Evolutionary conservation across 1,140 invertebrate species (phyloP).

Genomic region (Heliconius melpomene): DNA sequence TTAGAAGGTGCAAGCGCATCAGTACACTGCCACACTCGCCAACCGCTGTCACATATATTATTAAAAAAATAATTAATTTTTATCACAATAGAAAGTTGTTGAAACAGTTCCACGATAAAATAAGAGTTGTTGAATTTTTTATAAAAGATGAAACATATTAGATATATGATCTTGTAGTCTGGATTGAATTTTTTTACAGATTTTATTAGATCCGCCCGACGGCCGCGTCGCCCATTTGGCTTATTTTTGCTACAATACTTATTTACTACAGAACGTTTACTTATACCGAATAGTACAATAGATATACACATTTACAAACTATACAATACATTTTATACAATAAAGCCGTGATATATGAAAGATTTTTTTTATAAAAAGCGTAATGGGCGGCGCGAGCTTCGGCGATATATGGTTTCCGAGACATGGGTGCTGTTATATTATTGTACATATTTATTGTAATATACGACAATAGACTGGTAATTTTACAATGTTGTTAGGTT

Average conservation of each 20-base stretch:
- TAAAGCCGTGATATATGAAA: conserved; percentile 71
- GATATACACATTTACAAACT: conserved; percentile 74
- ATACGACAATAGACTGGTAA: conserved; percentile 80
- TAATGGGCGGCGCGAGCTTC: conserved; percentile 58
- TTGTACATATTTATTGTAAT: conserved; percentile 80
- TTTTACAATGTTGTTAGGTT: conserved; percentile 79
- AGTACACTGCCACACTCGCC: conserved; percentile 77
- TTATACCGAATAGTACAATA: conserved; percentile 76
- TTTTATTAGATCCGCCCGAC: conserved; percentile 70
- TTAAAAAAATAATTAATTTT: conserved; percentile 68
- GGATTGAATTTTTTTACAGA: conserved; percentile 79
- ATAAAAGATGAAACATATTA: conserved; percentile 79
- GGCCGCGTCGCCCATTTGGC: conserved; percentile 66
- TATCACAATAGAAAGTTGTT: conserved; percentile 79
- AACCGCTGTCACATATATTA: conserved; percentile 73
- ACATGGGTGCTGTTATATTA: conserved; percentile 78
- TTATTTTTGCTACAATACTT: conserved; percentile 77
- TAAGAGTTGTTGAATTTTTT: conserved; percentile 81
- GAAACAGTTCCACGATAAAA: conserved; percentile 79
- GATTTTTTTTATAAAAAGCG: conserved; percentile 68
- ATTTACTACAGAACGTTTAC: conserved; percentile 66
- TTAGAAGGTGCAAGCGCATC: conserved; percentile 54
- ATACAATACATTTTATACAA: conserved; percentile 78
- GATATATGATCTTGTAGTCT: conserved; percentile 80
- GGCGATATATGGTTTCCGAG: conserved; percentile 63